These are phyloP conservation scores for Dryobates pubescens DNA, from an alignment of 2,797 vertebrate species.

Conservation along the genomic window DNA sequence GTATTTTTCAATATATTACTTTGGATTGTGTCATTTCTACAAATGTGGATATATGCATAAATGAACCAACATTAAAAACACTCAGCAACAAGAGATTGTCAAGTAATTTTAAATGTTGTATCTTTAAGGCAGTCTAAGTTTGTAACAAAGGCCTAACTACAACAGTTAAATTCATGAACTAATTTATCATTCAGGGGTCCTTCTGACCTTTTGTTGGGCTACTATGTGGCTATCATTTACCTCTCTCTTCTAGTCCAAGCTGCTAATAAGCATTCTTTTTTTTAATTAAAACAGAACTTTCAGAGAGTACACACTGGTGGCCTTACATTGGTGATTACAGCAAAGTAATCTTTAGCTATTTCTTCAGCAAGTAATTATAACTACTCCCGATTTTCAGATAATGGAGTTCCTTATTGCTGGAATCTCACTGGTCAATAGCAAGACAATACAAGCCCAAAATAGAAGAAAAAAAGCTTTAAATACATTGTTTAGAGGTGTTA, in stretches of 20 bases:
- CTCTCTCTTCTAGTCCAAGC: background rate
- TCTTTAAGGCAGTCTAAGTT: background rate
- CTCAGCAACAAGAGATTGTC: background rate
- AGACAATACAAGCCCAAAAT: background rate
- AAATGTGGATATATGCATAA: background rate
- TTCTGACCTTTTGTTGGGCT: constrained; percentile 19
- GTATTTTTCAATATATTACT: background rate
- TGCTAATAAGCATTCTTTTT: background rate
- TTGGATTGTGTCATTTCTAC: background rate
- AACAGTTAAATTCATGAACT: constrained; percentile 5
- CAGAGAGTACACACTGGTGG: background rate
- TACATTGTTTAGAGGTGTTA: background rate
- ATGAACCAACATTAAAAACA: background rate
- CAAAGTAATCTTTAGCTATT: background rate
- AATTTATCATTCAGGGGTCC: background rate
- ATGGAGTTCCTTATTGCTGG: background rate
- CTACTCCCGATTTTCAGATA: background rate
- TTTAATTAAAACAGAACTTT: constrained; percentile 6
- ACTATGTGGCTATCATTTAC: background rate
- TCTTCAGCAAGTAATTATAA: background rate
- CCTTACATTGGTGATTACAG: background rate
- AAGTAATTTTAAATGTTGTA: background rate
- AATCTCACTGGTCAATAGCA: background rate
- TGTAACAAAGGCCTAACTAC: background rate
- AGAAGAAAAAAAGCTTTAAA: background rate